Conservation (phyloP, 64 coral and sea anemone species). For the Actinia tenebrosa region DNA sequence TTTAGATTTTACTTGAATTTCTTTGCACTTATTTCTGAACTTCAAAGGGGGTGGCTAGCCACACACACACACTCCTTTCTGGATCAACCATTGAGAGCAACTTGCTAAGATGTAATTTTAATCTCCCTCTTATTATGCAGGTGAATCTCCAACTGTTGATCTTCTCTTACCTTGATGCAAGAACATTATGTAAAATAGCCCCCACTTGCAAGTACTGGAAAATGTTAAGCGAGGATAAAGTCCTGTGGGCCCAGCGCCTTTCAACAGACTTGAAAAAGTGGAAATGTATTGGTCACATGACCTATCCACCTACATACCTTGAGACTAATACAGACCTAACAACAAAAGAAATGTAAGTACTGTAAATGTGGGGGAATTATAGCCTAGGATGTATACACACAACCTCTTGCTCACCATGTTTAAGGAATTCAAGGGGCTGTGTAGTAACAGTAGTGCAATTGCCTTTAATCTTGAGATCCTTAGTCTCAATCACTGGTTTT, state of each 20-base stretch:
- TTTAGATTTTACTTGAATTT: too few species aligned
- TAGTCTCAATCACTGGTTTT: too few species aligned
- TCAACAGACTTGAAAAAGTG: constrained; percentile 58
- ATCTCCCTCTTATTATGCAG: constrained; percentile 9
- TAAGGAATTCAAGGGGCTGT: too few species aligned
- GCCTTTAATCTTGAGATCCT: too few species aligned
- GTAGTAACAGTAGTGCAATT: too few species aligned
- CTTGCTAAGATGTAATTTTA: background rate
- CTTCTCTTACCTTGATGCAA: constrained; percentile 84
- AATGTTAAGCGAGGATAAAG: constrained; percentile 72
- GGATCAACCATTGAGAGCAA: too few species aligned
- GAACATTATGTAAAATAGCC: constrained; percentile 69
- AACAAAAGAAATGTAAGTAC: constrained; percentile 85
- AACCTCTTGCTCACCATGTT: background rate
- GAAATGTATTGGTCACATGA: constrained; percentile 66
- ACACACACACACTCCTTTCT: too few species aligned
- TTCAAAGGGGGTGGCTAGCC: too few species aligned
- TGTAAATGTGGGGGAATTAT: background rate
- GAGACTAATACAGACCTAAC: constrained; percentile 80
- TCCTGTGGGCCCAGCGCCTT: constrained; percentile 78
- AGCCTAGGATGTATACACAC: too few species aligned
- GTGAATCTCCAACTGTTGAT: constrained; percentile 77
- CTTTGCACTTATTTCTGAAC: too few species aligned
- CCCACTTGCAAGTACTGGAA: constrained; percentile 68
- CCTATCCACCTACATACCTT: constrained; percentile 76